Evolutionary conservation across 2,797 vertebrate species (phyloP).

Genomic region (Zalophus californianus): DNA sequence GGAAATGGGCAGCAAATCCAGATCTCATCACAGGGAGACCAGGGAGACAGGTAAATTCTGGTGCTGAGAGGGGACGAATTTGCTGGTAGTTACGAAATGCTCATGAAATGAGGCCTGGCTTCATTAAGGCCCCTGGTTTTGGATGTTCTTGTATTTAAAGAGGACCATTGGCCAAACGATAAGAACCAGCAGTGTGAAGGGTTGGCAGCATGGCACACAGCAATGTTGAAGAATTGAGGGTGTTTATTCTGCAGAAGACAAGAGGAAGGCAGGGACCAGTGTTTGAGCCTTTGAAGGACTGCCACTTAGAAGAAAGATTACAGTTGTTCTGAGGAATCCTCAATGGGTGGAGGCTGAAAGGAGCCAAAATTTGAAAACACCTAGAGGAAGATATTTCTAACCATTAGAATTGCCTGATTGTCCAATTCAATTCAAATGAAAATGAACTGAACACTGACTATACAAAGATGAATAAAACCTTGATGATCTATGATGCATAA

Average conservation of each 20-base stretch:
- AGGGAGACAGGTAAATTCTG: not conserved
- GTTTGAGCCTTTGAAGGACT: not conserved
- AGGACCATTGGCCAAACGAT: not conserved
- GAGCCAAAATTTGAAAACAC: not conserved
- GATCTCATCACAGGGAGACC: not conserved
- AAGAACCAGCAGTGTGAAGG: not conserved
- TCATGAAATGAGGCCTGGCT: not conserved
- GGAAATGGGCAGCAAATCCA: not conserved
- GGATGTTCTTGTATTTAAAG: not conserved
- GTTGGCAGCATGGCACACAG: not conserved
- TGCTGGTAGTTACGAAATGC: not conserved
- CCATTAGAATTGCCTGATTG: not conserved
- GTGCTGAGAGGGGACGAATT: not conserved
- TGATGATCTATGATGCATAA: not conserved
- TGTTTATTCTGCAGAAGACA: not conserved
- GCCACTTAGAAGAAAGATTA: not conserved
- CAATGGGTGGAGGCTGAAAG: not conserved
- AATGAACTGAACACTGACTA: not conserved
- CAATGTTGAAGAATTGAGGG: not conserved
- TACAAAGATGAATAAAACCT: slow-evolving; percentile 8
- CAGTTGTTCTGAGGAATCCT: not conserved
- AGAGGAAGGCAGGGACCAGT: not conserved
- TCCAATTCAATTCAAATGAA: not conserved
- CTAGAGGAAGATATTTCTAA: not conserved
- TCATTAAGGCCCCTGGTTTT: not conserved